Evolutionary conservation across 2,797 vertebrate genomes (phyloP).

Genomic region (Coreius guichenoti): DNA sequence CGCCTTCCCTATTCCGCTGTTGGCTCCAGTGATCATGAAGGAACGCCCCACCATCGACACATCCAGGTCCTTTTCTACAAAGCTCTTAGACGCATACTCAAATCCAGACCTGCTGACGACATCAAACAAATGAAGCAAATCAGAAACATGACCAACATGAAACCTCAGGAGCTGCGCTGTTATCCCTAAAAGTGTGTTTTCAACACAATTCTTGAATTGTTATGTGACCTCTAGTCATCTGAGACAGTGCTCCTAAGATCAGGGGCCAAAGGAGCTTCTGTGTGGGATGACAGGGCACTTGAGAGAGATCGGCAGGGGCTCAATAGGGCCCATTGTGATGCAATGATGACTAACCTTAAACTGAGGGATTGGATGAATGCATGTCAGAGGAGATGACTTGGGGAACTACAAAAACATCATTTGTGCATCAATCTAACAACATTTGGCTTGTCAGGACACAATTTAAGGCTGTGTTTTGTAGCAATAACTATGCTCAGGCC

Average conservation of each 20-base stretch:
- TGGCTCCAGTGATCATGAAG: conserved; percentile 81
- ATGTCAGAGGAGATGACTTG: conserved; percentile 34
- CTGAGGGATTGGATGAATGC: neutral
- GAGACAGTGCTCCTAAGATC: conserved; percentile 8
- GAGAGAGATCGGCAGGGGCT: neutral
- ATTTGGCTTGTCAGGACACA: neutral
- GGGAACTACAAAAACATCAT: conserved; percentile 38
- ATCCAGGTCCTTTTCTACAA: conserved; percentile 71
- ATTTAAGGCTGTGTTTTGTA: neutral
- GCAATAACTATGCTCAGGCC: neutral
- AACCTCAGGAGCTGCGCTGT: neutral
- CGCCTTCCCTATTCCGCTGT: conserved; percentile 78
- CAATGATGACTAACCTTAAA: conserved; percentile 37
- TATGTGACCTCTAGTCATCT: neutral
- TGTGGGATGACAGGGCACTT: conserved; percentile 41
- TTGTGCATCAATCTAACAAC: conserved; percentile 16
- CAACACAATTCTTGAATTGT: conserved; percentile 34
- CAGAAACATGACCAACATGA: neutral
- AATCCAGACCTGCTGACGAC: conserved; percentile 71
- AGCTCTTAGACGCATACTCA: conserved; percentile 70
- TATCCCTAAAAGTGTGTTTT: neutral
- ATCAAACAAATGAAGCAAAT: conserved; percentile 3
- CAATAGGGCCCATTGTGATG: conserved; percentile 43
- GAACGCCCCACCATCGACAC: conserved; percentile 76
- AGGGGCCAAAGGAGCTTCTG: conserved; percentile 34